Conservation (phyloP, 2,113 vertebrate genomes). For the Helogale parvula region DNA sequence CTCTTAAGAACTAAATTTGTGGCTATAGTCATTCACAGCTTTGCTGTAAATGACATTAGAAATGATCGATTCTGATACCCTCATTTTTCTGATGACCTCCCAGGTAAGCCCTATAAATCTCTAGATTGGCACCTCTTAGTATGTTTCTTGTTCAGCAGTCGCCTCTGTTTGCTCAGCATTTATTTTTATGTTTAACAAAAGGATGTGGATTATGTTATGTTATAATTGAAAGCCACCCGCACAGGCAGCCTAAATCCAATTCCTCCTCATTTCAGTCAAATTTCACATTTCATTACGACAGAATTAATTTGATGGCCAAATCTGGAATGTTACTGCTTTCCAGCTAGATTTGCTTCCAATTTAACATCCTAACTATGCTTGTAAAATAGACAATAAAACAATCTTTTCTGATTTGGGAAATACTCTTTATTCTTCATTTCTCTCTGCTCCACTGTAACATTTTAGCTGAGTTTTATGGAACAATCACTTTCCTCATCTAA, state of each 20-base stretch:
- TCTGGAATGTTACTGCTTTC: constrained; percentile 77
- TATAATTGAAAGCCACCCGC: constrained; percentile 76
- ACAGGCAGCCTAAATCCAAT: constrained; percentile 66
- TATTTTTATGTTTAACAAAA: constrained; percentile 79
- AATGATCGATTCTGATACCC: not conserved
- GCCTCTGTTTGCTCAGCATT: constrained; percentile 75
- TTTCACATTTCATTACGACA: constrained; percentile 80
- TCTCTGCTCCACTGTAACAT: constrained; percentile 72
- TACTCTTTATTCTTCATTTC: constrained; percentile 77
- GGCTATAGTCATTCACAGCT: not conserved
- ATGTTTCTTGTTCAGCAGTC: constrained; percentile 49
- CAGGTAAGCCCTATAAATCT: constrained; percentile 51
- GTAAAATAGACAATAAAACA: constrained; percentile 81
- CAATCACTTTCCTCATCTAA: constrained; percentile 79
- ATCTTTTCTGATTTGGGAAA: constrained; percentile 82
- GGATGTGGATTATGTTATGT: constrained; percentile 64
- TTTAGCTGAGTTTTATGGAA: constrained; percentile 80
- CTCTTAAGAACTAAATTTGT: constrained; percentile 8
- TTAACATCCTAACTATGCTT: constrained; percentile 79
- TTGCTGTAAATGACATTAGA: not conserved
- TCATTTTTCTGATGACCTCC: constrained; percentile 36
- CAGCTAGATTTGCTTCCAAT: constrained; percentile 79
- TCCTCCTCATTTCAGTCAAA: constrained; percentile 80
- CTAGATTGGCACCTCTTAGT: constrained; percentile 40
- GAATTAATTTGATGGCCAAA: constrained; percentile 82